phyloP scores from a whole-genome alignment of 2,113 vertebrate species.

The Phylloscopus whistleri region DNA sequence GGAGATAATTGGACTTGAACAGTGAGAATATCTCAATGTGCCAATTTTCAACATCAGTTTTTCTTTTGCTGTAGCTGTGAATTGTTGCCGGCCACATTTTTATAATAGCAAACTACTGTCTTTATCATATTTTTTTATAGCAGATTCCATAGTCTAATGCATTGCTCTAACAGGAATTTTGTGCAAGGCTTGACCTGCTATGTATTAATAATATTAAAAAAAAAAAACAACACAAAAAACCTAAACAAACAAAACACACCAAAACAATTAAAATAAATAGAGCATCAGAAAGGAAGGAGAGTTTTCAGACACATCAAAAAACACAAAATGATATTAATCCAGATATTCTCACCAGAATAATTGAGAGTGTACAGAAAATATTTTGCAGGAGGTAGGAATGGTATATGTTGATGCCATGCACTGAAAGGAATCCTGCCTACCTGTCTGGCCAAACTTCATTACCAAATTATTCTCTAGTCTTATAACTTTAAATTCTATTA shows the following conservation, averaged over 20 bases:
- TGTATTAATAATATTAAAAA: neutral
- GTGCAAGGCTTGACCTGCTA: neutral
- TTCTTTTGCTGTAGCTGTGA: constrained; percentile 19
- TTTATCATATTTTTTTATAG: neutral
- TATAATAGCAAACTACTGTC: neutral
- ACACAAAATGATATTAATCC: neutral
- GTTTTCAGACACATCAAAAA: neutral
- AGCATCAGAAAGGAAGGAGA: neutral
- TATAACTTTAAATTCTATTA: neutral
- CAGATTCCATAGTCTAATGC: neutral
- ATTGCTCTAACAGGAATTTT: neutral
- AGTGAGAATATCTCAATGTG: constrained; percentile 47
- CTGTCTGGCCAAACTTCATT: neutral
- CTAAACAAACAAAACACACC: neutral
- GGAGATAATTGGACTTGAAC: constrained; percentile 60
- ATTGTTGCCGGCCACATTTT: neutral
- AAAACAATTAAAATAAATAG: neutral
- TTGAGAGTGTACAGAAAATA: neutral
- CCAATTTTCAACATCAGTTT: constrained; percentile 45
- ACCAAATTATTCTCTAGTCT: neutral
- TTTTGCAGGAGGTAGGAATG: neutral
- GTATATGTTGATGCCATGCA: neutral
- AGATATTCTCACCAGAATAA: neutral
- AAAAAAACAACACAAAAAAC: neutral
- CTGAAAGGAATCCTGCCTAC: neutral